Evolutionary conservation across 2,797 vertebrate species (phyloP).

Genomic region (Galagoides demidoff): DNA sequence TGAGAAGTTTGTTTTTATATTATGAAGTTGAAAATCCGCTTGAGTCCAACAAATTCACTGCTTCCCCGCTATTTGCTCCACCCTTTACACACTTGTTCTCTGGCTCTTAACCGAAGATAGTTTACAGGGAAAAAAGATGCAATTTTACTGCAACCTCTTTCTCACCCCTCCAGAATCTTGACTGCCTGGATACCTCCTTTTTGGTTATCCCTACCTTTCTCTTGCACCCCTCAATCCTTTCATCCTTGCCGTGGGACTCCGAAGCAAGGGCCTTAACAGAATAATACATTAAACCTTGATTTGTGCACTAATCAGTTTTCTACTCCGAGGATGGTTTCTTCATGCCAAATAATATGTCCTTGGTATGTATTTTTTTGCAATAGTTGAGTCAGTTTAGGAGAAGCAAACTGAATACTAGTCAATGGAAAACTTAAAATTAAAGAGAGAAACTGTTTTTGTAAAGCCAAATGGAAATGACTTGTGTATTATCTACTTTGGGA

Average conservation of each 20-base stretch:
- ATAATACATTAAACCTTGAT: neutral
- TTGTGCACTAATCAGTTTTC: neutral
- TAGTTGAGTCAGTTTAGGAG: neutral
- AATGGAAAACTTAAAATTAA: neutral
- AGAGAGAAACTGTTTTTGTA: neutral
- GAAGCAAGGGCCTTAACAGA: neutral
- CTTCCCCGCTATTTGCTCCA: neutral
- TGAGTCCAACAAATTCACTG: neutral
- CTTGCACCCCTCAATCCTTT: neutral
- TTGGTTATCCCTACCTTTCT: neutral
- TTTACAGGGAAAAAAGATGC: neutral
- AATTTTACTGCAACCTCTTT: neutral
- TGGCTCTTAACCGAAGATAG: slow-evolving; percentile 26
- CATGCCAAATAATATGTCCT: neutral
- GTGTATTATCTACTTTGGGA: neutral
- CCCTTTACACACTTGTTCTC: neutral
- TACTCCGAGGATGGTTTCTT: neutral
- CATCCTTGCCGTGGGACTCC: neutral
- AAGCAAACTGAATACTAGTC: neutral
- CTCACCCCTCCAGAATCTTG: neutral
- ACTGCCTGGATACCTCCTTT: neutral
- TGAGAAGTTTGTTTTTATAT: slow-evolving; percentile 8
- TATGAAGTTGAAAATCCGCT: neutral
- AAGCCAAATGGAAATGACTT: neutral
- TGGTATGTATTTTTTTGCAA: neutral